These are phyloP conservation scores for Sciurus vulgaris DNA, from an alignment of 2,797 vertebrate species.

Conservation along the genomic window DNA sequence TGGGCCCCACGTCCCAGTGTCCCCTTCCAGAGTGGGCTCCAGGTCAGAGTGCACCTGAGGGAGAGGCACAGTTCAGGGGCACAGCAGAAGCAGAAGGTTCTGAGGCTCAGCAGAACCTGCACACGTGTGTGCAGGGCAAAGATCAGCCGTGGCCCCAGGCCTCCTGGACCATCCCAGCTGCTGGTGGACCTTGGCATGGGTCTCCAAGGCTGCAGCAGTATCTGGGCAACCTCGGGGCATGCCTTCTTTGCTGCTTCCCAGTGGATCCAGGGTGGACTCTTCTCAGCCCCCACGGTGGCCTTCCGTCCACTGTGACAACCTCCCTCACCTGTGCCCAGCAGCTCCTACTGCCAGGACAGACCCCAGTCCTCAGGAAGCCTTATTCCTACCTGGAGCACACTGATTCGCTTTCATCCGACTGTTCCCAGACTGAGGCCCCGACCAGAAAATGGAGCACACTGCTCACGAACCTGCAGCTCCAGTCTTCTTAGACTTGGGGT, in stretches of 20 bases:
- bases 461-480: not conserved
- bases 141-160: not conserved
- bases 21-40: not conserved
- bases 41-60: no score
- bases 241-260: not conserved
- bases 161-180: accelerated
- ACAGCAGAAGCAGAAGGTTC: no score
- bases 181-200: not conserved
- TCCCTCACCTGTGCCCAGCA: not conserved
- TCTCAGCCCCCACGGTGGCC: not conserved
- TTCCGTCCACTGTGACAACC: not conserved
- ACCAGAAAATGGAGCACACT: not conserved
- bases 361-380: not conserved
- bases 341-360: not conserved
- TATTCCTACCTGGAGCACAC: not conserved
- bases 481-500: accelerated
- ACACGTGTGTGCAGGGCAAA: no score
- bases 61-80: no score
- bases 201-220: not conserved
- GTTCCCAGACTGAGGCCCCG: accelerated
- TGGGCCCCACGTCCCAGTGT: no score
- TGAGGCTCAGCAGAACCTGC: not conserved
- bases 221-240: accelerated
- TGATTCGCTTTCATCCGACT: not conserved
- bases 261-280: no score